Conservation (phyloP, 2,113 vertebrate genomes). For the Cygnus atratus region DNA sequence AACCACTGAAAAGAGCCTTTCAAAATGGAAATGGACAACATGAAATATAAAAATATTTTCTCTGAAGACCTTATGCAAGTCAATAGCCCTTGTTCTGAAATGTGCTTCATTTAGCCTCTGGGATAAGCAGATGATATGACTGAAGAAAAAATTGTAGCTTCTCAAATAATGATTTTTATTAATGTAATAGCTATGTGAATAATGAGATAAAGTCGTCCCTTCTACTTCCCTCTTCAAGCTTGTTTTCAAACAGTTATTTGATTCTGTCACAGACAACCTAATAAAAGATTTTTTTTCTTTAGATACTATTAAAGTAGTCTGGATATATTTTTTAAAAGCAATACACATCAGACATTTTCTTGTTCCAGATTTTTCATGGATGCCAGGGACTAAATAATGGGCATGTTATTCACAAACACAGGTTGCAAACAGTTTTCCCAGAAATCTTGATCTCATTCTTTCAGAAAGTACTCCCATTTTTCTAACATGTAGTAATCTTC, state of each 20-base stretch:
- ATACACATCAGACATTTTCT: conserved; percentile 26
- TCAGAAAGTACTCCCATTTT: not conserved
- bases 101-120: not conserved
- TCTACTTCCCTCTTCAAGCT: not conserved
- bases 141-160: not conserved
- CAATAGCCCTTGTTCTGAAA: not conserved
- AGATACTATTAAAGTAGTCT: conserved; percentile 9
- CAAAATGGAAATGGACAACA: not conserved
- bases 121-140: not conserved
- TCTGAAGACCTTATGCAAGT: not conserved
- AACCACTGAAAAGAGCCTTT: not conserved
- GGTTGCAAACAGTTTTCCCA: not conserved
- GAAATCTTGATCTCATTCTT: conserved; percentile 14
- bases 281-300: conserved; percentile 32
- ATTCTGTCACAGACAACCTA: conserved; percentile 4
- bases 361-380: conserved; percentile 17
- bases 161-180: not conserved
- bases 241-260: conserved; percentile 5
- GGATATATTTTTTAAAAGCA: conserved; percentile 41
- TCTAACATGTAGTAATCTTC: not conserved
- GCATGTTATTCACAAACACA: not conserved
- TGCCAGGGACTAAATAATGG: conserved; percentile 4
- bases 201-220: not conserved
- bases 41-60: not conserved
- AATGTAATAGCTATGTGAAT: not conserved